Evolutionary conservation across 2,797 vertebrate species (phyloP).

Genomic region (Melanotaenia nigrans): DNA sequence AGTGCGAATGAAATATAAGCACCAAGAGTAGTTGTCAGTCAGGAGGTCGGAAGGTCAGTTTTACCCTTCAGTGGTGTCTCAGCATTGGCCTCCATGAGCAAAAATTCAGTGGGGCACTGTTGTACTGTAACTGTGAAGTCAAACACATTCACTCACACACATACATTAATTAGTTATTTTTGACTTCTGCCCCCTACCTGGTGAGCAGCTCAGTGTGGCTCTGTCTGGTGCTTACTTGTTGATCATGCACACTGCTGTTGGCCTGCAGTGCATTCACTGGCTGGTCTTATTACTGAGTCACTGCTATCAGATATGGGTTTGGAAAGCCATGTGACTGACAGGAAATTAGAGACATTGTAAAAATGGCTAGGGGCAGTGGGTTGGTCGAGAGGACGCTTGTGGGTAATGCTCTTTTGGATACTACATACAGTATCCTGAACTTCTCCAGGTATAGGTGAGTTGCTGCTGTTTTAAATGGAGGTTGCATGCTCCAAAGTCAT

Average conservation of each 20-base stretch:
- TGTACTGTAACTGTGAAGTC: not conserved
- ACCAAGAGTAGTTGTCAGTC: slow-evolving; percentile 28
- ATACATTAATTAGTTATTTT: not conserved
- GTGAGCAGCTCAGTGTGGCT: slow-evolving; percentile 26
- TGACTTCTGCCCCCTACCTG: not conserved
- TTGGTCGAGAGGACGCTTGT: slow-evolving; percentile 25
- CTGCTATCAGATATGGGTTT: slow-evolving; percentile 67
- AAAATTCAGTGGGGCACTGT: not conserved
- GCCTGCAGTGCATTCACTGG: slow-evolving; percentile 36
- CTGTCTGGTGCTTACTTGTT: not conserved
- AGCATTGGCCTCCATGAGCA: not conserved
- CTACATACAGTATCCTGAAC: not conserved
- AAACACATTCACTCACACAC: not conserved
- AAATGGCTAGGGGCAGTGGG: slow-evolving; percentile 12
- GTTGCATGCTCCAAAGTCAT: not conserved
- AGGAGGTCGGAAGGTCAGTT: slow-evolving; percentile 9
- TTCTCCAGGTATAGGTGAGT: slow-evolving; percentile 40
- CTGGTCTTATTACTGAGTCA: slow-evolving; percentile 40
- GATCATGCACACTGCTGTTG: slow-evolving; percentile 52
- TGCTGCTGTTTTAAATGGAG: slow-evolving; percentile 13
- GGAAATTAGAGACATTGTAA: slow-evolving; percentile 54
- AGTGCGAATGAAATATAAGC: slow-evolving; percentile 24
- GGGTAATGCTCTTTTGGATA: slow-evolving; percentile 38
- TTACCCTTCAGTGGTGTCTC: not conserved
- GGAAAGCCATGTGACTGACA: slow-evolving; percentile 49